Percentiles rank a stretch among this genome's conserved stretches.
Conservation (phyloP, 2,113 vertebrate species). For the Oxyruncus cristatus region DNA sequence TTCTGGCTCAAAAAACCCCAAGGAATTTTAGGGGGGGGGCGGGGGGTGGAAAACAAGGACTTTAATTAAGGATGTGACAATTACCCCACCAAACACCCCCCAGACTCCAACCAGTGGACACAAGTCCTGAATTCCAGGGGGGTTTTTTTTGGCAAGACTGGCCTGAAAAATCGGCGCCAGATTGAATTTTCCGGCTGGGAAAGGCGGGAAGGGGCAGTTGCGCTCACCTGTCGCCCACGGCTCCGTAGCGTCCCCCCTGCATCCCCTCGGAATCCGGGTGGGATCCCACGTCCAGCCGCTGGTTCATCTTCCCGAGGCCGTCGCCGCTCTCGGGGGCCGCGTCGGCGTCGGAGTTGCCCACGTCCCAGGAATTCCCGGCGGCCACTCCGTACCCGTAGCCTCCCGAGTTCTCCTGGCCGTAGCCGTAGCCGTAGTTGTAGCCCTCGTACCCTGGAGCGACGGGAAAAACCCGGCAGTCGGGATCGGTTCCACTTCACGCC, state of each 20-base stretch:
- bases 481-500: not conserved
- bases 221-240: slow-evolving; percentile 71
- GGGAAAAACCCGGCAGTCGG: not conserved
- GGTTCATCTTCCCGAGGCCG: slow-evolving; percentile 85
- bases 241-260: slow-evolving; percentile 64
- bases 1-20: not conserved
- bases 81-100: no score
- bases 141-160: no score
- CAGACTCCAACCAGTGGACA: no score
- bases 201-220: not conserved
- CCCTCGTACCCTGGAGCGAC: slow-evolving; percentile 68
- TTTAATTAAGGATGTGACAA: no score
- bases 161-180: no score
- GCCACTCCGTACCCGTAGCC: slow-evolving; percentile 72
- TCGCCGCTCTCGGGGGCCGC: not conserved
- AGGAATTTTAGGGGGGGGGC: not conserved
- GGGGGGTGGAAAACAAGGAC: no score
- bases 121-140: no score
- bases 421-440: slow-evolving; percentile 74
- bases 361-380: slow-evolving; percentile 72
- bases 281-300: slow-evolving; percentile 85
- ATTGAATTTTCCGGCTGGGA: not conserved
- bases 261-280: slow-evolving; percentile 67
- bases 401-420: slow-evolving; percentile 68
- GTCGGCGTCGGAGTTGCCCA: slow-evolving; percentile 65